A percentile compares a stretch with the other conserved stretches of the same genome.
Conservation (phyloP, 2,888 invertebrate genomes). For the Axea sp. region DNA sequence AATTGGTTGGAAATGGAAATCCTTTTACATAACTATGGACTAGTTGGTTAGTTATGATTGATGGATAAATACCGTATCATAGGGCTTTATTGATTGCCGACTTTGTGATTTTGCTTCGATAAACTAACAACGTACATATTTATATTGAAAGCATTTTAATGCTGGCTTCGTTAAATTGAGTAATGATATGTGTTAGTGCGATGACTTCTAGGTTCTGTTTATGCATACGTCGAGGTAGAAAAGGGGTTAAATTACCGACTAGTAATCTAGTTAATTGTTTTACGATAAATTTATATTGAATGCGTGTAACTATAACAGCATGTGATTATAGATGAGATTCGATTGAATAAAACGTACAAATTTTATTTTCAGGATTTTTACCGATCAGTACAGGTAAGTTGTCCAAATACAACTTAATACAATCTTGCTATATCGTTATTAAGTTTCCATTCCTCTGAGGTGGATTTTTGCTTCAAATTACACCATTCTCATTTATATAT, state of each 20-base stretch:
- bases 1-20: no score
- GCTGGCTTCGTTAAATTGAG: slow-evolving; percentile 24
- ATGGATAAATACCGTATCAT: no score
- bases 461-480: slow-evolving; percentile 42
- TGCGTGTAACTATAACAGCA: slow-evolving; percentile 69
- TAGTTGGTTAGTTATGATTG: no score
- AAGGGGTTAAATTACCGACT: slow-evolving; percentile 16
- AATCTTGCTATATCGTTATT: slow-evolving; percentile 63
- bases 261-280: slow-evolving; percentile 20
- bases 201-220: slow-evolving; percentile 29
- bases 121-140: slow-evolving; percentile 21
- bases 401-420: slow-evolving; percentile 67
- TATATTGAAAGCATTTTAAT: slow-evolving; percentile 27
- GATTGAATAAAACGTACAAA: slow-evolving; percentile 72
- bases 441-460: slow-evolving; percentile 23
- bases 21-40: no score
- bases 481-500: slow-evolving; percentile 17
- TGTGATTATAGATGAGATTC: slow-evolving; percentile 69
- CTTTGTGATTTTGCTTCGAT: slow-evolving; percentile 33
- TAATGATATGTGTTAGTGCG: slow-evolving; percentile 30
- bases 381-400: slow-evolving; percentile 78
- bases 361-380: slow-evolving; percentile 78
- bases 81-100: slow-evolving; percentile 4
- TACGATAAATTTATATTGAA: slow-evolving; percentile 25
- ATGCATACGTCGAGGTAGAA: background rate